Evolutionary conservation across 2,797 vertebrate genomes (phyloP), one percentile per base, ranked within the genome.

Genomic region (Meriones psammophilus): DNA sequence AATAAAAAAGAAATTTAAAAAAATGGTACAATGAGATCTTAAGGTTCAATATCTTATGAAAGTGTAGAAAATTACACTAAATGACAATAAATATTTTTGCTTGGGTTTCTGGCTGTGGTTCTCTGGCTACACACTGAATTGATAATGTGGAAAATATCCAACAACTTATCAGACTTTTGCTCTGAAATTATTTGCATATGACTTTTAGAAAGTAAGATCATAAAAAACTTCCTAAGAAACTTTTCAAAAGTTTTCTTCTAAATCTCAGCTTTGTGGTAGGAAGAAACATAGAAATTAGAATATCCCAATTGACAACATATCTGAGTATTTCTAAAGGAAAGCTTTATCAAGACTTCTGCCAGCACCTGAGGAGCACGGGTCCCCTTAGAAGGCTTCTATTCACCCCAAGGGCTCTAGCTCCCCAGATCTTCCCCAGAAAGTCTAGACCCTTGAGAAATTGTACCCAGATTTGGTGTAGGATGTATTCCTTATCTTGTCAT

Each of bases 21-120:
- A 56, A 68, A 89, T 80, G 87, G 76, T 69, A 64, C 22, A 81
- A 46, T 15, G 91, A 91, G 15, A 26, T 93, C 42, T 81, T 88
- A 85, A 80, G 86, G 39, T 69, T 4, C 58, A 89, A 88, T 81
- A 93, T 96, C 4, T 93, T 96, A 96, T 56, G 54, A 92, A 66
- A 13, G 15, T 83, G 56, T 87, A 22, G 88, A 94, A 97, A 96
- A 97, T 94, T 96, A 46, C 60, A 42, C 14, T 87, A 66, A 78
- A 69, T 36, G 26, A 78, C 1, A 94, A 58, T 39, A 36, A 81
- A 17, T 54, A 80, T 90, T 91, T 95, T 92, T 91, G 12, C 3
- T 50, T 28, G 81, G 39, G 36, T 79, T 26, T 76, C 58, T 3
- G 54, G 30, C 13, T 87, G 3, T 46, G 17, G 39, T 46, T 24